A percentile compares a stretch with the other conserved stretches of the same genome.
Evolutionary conservation across 2,797 vertebrate species (phyloP).

Genomic region (Poecilia wingei): DNA sequence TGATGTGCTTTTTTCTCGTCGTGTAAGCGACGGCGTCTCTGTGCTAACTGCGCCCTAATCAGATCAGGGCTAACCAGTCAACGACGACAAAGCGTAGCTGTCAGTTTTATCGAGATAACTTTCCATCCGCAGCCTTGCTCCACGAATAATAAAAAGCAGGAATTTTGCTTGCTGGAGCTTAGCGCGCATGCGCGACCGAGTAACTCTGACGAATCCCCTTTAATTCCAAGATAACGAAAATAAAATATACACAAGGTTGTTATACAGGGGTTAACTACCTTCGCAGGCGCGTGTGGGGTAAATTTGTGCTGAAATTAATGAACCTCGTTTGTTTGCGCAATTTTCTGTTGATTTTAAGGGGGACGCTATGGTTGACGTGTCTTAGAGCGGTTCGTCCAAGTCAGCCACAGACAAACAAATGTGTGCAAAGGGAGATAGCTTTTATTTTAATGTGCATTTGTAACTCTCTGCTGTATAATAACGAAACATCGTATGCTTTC

Average conservation of each 20-base stretch:
- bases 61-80: constrained; percentile 11
- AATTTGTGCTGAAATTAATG: fast-evolving
- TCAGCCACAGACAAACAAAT: constrained; percentile 1
- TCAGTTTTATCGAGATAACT: constrained; percentile 66
- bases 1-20: constrained; percentile 20
- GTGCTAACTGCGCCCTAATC: constrained; percentile 23
- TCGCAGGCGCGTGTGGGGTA: fast-evolving
- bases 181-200: constrained; percentile 69
- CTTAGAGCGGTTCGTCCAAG: constrained; percentile 47
- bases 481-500: neutral
- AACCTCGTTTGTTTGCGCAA: neutral
- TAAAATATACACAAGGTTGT: constrained; percentile 8
- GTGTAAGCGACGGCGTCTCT: constrained; percentile 28
- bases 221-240: constrained; percentile 49
- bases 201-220: constrained; percentile 45
- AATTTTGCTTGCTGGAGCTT: constrained; percentile 64
- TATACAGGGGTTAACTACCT: neutral
- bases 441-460: neutral
- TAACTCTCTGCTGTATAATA: neutral
- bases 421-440: neutral
- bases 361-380: constrained; percentile 61
- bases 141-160: constrained; percentile 65
- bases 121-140: constrained; percentile 59
- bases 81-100: constrained; percentile 13
- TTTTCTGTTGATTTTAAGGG: constrained; percentile 16